Evolutionary conservation across 1,140 invertebrate species (phyloP).

Genomic region (Whitmania pigra): DNA sequence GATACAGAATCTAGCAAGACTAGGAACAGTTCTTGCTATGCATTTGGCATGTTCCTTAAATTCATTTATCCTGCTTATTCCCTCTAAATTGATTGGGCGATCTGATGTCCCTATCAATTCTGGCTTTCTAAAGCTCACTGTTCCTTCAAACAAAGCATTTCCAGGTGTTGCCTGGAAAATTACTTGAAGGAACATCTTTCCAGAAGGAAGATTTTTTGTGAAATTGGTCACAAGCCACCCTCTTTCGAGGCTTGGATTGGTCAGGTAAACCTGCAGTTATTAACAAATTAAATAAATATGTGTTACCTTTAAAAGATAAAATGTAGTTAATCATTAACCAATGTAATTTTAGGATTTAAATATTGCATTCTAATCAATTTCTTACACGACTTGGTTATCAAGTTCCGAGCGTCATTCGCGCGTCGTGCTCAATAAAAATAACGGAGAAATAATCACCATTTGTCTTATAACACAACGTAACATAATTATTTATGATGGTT

Average conservation of each 20-base stretch:
- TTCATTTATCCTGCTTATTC: constrained; percentile 69
- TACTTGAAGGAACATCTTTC: not conserved
- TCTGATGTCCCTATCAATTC: too few relatives aligned
- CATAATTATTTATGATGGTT: too few relatives aligned
- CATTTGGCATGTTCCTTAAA: constrained; percentile 62
- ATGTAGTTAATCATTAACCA: too few relatives aligned
- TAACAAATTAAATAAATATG: not conserved
- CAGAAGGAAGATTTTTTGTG: not conserved
- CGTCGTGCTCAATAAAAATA: too few relatives aligned
- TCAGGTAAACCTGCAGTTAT: not conserved
- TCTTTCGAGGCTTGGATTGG: not conserved
- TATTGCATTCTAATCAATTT: too few relatives aligned
- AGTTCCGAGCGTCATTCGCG: too few relatives aligned
- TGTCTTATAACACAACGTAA: too few relatives aligned
- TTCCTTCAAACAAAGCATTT: constrained; percentile 14
- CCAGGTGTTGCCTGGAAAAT: constrained; percentile 4
- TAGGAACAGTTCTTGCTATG: constrained; percentile 39
- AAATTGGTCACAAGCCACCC: not conserved
- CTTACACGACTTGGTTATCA: too few relatives aligned
- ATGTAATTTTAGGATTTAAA: too few relatives aligned
- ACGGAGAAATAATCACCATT: too few relatives aligned
- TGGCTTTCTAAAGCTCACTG: not conserved
- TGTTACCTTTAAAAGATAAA: too few relatives aligned
- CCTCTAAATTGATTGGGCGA: constrained; percentile 51
- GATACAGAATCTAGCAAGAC: constrained; percentile 3